Evolutionary conservation across 1,140 invertebrate genomes (phyloP).

Genomic region (Aphis gossypii): DNA sequence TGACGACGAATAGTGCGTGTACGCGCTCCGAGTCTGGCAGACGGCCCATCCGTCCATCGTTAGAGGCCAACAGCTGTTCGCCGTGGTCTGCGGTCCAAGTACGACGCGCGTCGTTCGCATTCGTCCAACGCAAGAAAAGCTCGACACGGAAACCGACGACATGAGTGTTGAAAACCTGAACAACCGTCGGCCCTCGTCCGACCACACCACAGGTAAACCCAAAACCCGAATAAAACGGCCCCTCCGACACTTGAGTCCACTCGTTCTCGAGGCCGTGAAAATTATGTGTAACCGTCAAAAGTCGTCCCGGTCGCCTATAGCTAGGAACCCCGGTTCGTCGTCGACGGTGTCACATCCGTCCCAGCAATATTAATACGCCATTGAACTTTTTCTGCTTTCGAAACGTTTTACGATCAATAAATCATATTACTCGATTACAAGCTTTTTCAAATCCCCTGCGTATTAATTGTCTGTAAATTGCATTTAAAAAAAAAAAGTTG

Average conservation of each 20-base stretch:
- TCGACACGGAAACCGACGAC: neutral
- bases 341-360: neutral
- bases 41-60: neutral
- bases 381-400: neutral
- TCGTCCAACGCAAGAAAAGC: neutral
- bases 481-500: neutral
- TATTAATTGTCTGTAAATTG: neutral
- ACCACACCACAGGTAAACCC: neutral
- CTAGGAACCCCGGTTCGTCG: neutral
- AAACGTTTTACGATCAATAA: neutral
- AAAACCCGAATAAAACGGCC: too few relatives aligned
- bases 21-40: conserved; percentile 6
- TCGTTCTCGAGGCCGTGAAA: too few relatives aligned
- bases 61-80: conserved; percentile 28
- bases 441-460: neutral
- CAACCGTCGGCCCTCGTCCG: neutral
- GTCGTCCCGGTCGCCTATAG: too few relatives aligned
- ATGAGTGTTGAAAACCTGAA: conserved; percentile 25
- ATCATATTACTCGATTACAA: neutral
- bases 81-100: neutral
- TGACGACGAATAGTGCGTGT: neutral
- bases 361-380: too few relatives aligned
- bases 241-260: neutral
- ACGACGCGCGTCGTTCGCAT: neutral
- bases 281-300: too few relatives aligned